Conservation (phyloP, 2,888 invertebrate genomes). For the Amphipyra tragopoginis region DNA sequence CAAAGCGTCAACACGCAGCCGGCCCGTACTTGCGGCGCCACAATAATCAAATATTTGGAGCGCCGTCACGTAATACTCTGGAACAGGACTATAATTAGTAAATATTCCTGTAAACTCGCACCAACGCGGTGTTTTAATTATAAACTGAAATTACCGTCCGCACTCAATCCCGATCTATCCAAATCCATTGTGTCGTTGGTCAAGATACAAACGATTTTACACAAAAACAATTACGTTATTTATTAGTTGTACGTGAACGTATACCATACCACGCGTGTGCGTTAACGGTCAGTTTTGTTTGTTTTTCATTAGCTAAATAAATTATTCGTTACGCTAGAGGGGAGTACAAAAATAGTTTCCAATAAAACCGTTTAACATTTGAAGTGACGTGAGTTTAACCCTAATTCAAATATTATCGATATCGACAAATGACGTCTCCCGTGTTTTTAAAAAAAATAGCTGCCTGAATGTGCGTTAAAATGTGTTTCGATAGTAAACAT, state of each 20-base stretch:
- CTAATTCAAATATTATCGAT: slow-evolving; percentile 45
- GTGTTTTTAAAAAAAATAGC: background rate
- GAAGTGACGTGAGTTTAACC: slow-evolving; percentile 36
- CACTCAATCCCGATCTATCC: slow-evolving; percentile 73
- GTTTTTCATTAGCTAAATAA: slow-evolving; percentile 75
- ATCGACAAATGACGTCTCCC: slow-evolving; percentile 17
- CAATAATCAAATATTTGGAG: slow-evolving; percentile 85
- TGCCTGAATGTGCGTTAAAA: no score
- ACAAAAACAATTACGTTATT: slow-evolving; percentile 44
- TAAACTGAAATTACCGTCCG: slow-evolving; percentile 78
- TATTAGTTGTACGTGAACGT: slow-evolving; percentile 54
- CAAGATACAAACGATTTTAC: slow-evolving; percentile 28
- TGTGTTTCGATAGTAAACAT: no score
- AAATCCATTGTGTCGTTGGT: slow-evolving; percentile 73
- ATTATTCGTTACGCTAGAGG: slow-evolving; percentile 73
- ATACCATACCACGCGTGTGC: slow-evolving; percentile 62
- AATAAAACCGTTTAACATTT: slow-evolving; percentile 68
- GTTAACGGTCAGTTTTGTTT: slow-evolving; percentile 74
- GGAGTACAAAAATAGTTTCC: slow-evolving; percentile 76
- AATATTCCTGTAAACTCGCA: slow-evolving; percentile 68
- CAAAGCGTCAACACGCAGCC: slow-evolving; percentile 78
- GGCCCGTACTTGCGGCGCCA: slow-evolving; percentile 76
- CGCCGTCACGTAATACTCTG: slow-evolving; percentile 84
- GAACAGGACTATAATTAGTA: slow-evolving; percentile 72
- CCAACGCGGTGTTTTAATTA: slow-evolving; percentile 78